phyloP scores from a whole-genome alignment of 2,888 invertebrate species.

The Pseudeuparius sepicola region DNA sequence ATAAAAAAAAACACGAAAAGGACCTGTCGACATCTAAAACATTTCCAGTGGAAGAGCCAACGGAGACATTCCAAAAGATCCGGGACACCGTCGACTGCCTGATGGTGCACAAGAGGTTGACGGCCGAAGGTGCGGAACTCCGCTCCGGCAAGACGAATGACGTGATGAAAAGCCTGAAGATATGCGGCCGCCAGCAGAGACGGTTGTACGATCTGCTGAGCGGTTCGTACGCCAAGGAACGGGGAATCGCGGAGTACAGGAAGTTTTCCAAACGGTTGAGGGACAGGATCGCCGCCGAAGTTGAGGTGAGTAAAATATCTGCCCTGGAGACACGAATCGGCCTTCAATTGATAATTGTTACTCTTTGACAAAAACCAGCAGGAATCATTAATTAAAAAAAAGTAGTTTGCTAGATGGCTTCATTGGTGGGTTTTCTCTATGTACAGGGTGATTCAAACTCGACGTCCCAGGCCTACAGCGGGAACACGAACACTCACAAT shows the following conservation, averaged over 20 bases:
- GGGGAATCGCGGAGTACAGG: constrained; percentile 18
- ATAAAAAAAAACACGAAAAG: too few species aligned
- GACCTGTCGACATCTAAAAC: too few species aligned
- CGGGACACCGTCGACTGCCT: constrained; percentile 50
- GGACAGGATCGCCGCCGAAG: constrained; percentile 21
- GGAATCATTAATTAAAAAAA: too few species aligned
- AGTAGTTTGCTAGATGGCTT: too few species aligned
- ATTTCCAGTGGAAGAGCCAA: constrained; percentile 85
- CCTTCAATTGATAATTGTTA: not conserved
- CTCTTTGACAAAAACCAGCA: not conserved
- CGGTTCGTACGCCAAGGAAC: constrained; percentile 21
- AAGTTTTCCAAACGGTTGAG: constrained; percentile 23
- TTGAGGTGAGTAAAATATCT: constrained; percentile 20
- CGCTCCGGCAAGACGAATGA: constrained; percentile 15
- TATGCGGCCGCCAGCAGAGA: constrained; percentile 26
- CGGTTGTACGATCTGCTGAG: constrained; percentile 29
- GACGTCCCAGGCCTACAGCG: too few species aligned
- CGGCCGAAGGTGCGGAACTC: too few species aligned
- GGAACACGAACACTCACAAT: too few species aligned
- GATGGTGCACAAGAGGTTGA: constrained; percentile 21
- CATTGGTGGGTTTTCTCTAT: too few species aligned
- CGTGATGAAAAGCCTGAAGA: constrained; percentile 24
- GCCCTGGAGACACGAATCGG: not conserved
- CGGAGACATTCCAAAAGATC: constrained; percentile 77
- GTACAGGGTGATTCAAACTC: too few species aligned